Evolutionary conservation across 2,113 vertebrate genomes (phyloP).

Genomic region (Sebastes fasciatus): DNA sequence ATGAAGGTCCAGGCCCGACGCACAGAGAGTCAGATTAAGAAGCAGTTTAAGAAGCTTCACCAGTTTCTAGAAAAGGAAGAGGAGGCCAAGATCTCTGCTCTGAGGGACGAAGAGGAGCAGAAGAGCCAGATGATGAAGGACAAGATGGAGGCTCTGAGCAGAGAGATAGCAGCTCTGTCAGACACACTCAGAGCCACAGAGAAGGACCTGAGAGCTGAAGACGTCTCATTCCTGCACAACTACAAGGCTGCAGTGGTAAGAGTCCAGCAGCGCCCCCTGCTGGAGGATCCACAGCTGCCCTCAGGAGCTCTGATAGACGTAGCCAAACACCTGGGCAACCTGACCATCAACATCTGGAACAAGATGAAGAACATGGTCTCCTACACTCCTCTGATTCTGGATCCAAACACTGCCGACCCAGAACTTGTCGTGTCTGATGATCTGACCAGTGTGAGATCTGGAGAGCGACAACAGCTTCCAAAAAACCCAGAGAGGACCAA

Average conservation of each 20-base stretch:
- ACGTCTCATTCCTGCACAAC: constrained; percentile 48
- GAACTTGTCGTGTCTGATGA: constrained; percentile 27
- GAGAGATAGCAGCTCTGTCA: constrained; percentile 39
- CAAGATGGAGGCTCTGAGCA: constrained; percentile 35
- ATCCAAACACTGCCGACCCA: constrained; percentile 56
- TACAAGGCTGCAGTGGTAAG: constrained; percentile 23
- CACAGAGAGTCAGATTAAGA: no score
- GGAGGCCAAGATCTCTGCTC: constrained; percentile 32
- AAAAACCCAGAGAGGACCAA: constrained; percentile 38
- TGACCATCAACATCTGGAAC: no score
- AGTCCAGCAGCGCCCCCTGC: constrained; percentile 31
- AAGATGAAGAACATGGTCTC: no score
- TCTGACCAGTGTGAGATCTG: constrained; percentile 27
- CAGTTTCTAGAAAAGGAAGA: no score
- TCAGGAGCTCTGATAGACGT: constrained; percentile 57
- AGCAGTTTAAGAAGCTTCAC: no score
- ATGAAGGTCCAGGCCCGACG: no score
- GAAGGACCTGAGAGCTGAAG: constrained; percentile 34
- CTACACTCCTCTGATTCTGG: constrained; percentile 55
- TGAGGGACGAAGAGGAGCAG: constrained; percentile 48
- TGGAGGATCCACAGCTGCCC: constrained; percentile 31
- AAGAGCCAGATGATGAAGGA: constrained; percentile 33
- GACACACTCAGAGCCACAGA: constrained; percentile 26
- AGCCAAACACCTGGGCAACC: constrained; percentile 57
- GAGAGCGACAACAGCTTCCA: background rate